Percentiles rank a stretch among this genome's conserved stretches.
These are phyloP conservation scores for Furcula furcula DNA, from an alignment of 2,888 invertebrate genomes.

Conservation along the genomic window DNA sequence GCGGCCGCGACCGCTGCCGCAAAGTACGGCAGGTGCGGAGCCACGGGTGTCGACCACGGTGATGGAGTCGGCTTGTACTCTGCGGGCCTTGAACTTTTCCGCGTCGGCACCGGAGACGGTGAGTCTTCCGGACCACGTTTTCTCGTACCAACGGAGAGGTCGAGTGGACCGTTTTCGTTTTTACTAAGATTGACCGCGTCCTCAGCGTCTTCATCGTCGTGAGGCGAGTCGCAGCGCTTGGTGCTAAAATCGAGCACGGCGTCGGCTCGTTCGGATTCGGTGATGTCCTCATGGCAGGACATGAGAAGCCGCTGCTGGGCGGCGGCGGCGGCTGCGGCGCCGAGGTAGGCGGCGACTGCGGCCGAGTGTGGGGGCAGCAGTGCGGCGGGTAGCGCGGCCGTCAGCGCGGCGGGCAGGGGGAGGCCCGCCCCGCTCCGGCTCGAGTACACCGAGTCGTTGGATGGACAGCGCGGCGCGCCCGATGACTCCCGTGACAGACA, in stretches of 20 bases:
- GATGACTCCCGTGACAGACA: slow-evolving; percentile 92
- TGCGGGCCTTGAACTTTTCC: slow-evolving; percentile 84
- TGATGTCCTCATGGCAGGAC: slow-evolving; percentile 88
- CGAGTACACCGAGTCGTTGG: slow-evolving; percentile 88
- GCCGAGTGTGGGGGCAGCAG: slow-evolving; percentile 91
- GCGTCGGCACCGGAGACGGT: slow-evolving; percentile 82
- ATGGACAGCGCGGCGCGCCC: slow-evolving; percentile 88
- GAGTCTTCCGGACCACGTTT: slow-evolving; percentile 86
- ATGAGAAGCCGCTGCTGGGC: slow-evolving; percentile 90
- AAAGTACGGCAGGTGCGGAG: slow-evolving; percentile 90
- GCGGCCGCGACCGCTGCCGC: slow-evolving; percentile 90
- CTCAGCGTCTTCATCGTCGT: slow-evolving; percentile 80
- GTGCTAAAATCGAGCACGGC: slow-evolving; percentile 92
- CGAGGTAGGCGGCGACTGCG: slow-evolving; percentile 90
- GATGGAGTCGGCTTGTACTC: slow-evolving; percentile 87
- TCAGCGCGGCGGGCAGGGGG: slow-evolving; percentile 82
- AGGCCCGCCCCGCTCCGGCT: slow-evolving; percentile 82
- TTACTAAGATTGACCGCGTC: slow-evolving; percentile 88
- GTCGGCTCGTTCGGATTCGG: slow-evolving; percentile 81
- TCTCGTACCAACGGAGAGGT: slow-evolving; percentile 88
- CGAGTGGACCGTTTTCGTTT: slow-evolving; percentile 87
- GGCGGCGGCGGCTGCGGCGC: slow-evolving; percentile 86
- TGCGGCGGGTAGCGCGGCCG: slow-evolving; percentile 85
- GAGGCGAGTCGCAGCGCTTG: slow-evolving; percentile 81
- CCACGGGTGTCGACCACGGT: slow-evolving; percentile 90